Evolutionary conservation across 2,113 vertebrate genomes (phyloP), one percentile per base, ranked within the genome.

Genomic region (Tonatia bakeri): DNA sequence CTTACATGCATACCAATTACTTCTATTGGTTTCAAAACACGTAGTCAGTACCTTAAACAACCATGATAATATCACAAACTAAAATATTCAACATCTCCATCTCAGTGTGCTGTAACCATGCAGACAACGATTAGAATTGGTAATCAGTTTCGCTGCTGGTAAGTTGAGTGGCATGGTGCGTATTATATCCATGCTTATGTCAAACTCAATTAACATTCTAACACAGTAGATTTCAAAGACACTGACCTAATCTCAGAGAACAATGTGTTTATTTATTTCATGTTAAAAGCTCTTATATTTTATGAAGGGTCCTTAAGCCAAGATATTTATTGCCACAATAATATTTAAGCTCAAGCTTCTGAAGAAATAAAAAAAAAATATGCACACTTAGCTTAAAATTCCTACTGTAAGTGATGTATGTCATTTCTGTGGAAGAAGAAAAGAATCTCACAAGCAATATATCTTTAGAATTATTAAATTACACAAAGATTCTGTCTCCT

Each of bases 1-100:
- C 97, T 98, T 98, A 98, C 98, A 98, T 98, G 98, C 98, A 99
- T 99, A 99, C 98, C 98, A 99, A 99, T 98, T 99, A 98, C 96
- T 90, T 98, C 98, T 98, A 97, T 96, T 98, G 98, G 98, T 99
- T 99, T 98, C 98, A 98, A 98, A 97, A 98, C 98, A 98, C 98
- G 98, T 98, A 98, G 98, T 98, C 98, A 98, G 98, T 98, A 98
- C 97, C 99, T 99, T 98, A 98, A 98, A 98, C 98, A 98, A 98
- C 98, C 97, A 96, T 98, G 98, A 98, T 98, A 98, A 98, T 99
- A 99, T 98, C 98, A 97, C 98, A 98, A 98, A 98, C 98, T 98
- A 97, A 99, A 98, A 99, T 98, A 99, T 98, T 99, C 98, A 98
- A 98, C 98, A 98, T 98, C 98, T 99, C 98, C 98, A 98, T 98